These are phyloP conservation scores for Philonicus albiceps DNA, from an alignment of 2,888 invertebrate genomes.

Conservation along the genomic window DNA sequence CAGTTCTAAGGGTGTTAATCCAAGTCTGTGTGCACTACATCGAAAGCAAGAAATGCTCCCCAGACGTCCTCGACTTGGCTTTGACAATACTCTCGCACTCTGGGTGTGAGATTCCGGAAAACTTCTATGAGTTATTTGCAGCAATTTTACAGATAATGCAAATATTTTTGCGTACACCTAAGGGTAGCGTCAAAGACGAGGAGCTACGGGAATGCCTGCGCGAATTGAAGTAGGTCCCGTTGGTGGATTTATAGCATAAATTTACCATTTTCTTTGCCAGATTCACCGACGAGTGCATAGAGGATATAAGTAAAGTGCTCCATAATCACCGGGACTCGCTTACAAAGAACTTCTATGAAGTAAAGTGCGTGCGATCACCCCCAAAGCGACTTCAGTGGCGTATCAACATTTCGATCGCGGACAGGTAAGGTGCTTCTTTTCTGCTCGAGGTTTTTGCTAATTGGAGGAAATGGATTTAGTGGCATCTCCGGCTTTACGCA, in stretches of 20 bases:
- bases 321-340: constrained; percentile 64
- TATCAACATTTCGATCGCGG: constrained; percentile 65
- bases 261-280: constrained; percentile 51
- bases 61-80: constrained; percentile 61
- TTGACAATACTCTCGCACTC: constrained; percentile 61
- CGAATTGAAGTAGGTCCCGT: constrained; percentile 60
- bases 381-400: constrained; percentile 64
- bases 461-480: constrained; percentile 52
- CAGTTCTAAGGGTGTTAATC: constrained; percentile 61
- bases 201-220: constrained; percentile 65
- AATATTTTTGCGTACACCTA: constrained; percentile 63
- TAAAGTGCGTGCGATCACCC: constrained; percentile 62
- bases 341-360: constrained; percentile 59
- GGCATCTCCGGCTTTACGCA: constrained; percentile 61
- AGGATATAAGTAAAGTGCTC: constrained; percentile 65
- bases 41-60: constrained; percentile 61
- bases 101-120: constrained; percentile 61
- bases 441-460: constrained; percentile 41
- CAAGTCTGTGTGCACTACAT: constrained; percentile 63
- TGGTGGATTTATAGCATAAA: background rate
- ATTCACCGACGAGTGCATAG: constrained; percentile 64
- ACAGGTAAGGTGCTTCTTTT: constrained; percentile 58
- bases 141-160: constrained; percentile 65
- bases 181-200: constrained; percentile 62
- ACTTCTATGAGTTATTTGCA: constrained; percentile 66